These are phyloP conservation scores for Philaethria dido DNA, from an alignment of 2,888 invertebrate genomes.

Conservation along the genomic window DNA sequence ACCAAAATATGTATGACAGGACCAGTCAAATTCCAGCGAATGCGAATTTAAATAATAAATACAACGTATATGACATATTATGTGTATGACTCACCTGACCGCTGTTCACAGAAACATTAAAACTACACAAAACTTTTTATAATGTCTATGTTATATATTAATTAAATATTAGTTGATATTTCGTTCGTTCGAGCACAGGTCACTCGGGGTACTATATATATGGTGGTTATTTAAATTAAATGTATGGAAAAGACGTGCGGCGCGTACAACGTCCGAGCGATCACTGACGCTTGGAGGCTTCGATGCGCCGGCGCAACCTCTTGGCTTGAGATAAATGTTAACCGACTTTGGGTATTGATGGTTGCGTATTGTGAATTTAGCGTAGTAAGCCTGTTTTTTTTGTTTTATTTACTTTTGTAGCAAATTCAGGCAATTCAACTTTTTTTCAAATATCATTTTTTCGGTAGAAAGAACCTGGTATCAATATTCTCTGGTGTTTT, in stretches of 20 bases:
- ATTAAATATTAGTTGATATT: not conserved
- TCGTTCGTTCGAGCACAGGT: conserved; percentile 74
- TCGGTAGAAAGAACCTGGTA: too few species aligned
- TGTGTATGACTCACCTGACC: conserved; percentile 63
- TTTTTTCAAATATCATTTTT: too few species aligned
- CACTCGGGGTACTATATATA: conserved; percentile 64
- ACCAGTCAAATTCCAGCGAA: conserved; percentile 32
- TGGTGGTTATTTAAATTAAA: conserved; percentile 56
- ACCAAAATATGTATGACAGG: not conserved
- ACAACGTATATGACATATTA: conserved; percentile 29
- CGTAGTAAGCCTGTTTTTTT: not conserved
- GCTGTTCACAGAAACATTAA: conserved; percentile 26
- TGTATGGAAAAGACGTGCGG: conserved; percentile 57
- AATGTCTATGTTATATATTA: conserved; percentile 8
- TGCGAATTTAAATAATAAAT: conserved; percentile 37
- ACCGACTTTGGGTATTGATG: conserved; percentile 48
- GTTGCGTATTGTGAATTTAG: not conserved
- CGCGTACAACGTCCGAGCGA: conserved; percentile 71
- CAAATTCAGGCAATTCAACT: too few species aligned
- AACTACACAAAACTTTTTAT: conserved; percentile 9
- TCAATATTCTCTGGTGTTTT: too few species aligned
- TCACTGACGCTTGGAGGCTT: conserved; percentile 55
- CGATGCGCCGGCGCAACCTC: conserved; percentile 51
- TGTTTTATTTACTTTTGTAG: not conserved
- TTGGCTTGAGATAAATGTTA: conserved; percentile 51